phyloP scores from a whole-genome alignment of 2,797 vertebrate genomes.

The Esox masquinongy region DNA sequence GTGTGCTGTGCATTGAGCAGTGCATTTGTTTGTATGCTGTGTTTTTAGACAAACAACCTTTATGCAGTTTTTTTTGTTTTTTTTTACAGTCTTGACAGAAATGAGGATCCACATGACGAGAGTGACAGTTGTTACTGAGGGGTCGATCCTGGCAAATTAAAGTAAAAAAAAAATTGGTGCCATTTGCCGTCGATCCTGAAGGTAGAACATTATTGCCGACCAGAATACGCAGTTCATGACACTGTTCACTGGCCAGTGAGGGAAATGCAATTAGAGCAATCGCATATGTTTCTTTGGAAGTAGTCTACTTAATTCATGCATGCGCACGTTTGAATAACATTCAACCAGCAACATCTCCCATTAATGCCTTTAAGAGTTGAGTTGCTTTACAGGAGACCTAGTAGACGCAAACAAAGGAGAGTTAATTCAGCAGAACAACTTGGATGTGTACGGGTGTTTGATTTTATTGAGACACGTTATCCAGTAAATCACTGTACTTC shows the following conservation, averaged over 20 bases:
- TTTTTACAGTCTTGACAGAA: no score
- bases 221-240: neutral
- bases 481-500: neutral
- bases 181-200: neutral
- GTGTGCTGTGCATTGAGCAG: no score
- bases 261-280: neutral
- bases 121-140: no score
- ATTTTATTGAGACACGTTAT: neutral
- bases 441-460: neutral
- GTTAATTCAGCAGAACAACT: neutral
- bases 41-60: no score
- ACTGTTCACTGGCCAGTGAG: neutral
- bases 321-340: neutral
- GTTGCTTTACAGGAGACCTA: neutral
- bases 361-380: neutral
- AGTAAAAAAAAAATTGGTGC: no score
- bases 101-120: no score
- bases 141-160: no score
- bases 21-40: no score
- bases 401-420: neutral
- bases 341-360: neutral
- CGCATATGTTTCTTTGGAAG: neutral
- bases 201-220: neutral
- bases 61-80: no score
- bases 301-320: neutral